Conservation (phyloP, 2,888 invertebrate species). For the Cantharis lateralis region DNA sequence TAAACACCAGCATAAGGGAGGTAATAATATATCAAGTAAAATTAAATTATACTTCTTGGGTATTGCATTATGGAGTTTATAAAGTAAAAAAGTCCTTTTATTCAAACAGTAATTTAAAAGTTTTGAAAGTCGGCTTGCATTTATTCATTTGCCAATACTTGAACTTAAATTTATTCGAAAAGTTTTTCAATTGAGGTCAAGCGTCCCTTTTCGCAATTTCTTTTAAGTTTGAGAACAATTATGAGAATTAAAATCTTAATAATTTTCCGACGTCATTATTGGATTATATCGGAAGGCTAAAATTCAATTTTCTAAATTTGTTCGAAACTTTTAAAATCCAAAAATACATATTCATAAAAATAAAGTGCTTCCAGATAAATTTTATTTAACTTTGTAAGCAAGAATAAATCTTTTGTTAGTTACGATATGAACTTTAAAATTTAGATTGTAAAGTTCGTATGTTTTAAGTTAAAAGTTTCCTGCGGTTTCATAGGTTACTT, state of each 20-base stretch:
- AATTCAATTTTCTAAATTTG: conserved; percentile 18
- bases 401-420: conserved; percentile 51
- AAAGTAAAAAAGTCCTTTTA: conserved; percentile 20
- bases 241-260: conserved; percentile 27
- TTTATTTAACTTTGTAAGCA: conserved; percentile 48
- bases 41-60: neutral
- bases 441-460: conserved; percentile 46
- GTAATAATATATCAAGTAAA: neutral
- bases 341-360: conserved; percentile 47
- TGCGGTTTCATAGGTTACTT: conserved; percentile 34
- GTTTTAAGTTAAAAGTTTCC: conserved; percentile 36
- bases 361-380: conserved; percentile 43
- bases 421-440: conserved; percentile 50
- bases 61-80: conserved; percentile 7
- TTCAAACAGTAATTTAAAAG: conserved; percentile 26
- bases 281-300: conserved; percentile 20
- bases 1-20: conserved; percentile 9
- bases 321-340: conserved; percentile 30
- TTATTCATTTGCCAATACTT: conserved; percentile 27
- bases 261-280: conserved; percentile 18
- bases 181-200: conserved; percentile 16
- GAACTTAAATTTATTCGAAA: conserved; percentile 30
- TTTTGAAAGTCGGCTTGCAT: conserved; percentile 24
- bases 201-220: conserved; percentile 9
- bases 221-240: conserved; percentile 24